Conservation (phyloP, 2,888 invertebrate species). For the Tolmerus cingulatus region DNA sequence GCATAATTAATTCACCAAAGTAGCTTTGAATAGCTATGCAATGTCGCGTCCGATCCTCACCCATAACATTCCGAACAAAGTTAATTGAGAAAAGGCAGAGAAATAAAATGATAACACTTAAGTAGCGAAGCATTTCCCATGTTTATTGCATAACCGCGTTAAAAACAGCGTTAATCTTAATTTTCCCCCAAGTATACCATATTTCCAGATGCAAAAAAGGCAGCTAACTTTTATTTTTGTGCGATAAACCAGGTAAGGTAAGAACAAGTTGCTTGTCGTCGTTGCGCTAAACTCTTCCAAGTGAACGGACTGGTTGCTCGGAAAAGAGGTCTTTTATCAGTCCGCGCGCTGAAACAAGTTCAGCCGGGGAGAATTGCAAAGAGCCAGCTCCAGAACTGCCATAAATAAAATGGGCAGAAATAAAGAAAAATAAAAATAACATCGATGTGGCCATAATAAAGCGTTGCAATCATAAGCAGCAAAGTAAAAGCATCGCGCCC, state of each 20-base stretch:
- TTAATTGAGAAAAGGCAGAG: background rate
- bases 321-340: slow-evolving; percentile 20
- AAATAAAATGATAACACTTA: background rate
- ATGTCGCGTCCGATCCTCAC: background rate
- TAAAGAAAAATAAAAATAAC: background rate
- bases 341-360: slow-evolving; percentile 17
- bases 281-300: slow-evolving; percentile 21
- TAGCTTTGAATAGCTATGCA: background rate
- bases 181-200: slow-evolving; percentile 7
- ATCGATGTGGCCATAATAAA: background rate
- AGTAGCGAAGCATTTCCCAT: background rate
- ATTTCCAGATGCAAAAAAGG: background rate
- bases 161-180: slow-evolving; percentile 2
- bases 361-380: background rate
- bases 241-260: slow-evolving; percentile 25
- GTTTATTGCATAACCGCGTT: slow-evolving; percentile 6
- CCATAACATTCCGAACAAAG: background rate
- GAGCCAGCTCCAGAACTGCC: background rate
- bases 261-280: slow-evolving; percentile 30
- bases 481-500: slow-evolving; percentile 6
- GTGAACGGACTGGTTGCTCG: background rate
- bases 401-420: background rate
- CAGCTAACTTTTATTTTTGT: background rate
- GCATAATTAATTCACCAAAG: background rate
- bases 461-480: slow-evolving; percentile 29